Evolutionary conservation across 2,888 invertebrate genomes (phyloP), one percentile per base, ranked within the genome.

Genomic region (Unio pictorum): DNA sequence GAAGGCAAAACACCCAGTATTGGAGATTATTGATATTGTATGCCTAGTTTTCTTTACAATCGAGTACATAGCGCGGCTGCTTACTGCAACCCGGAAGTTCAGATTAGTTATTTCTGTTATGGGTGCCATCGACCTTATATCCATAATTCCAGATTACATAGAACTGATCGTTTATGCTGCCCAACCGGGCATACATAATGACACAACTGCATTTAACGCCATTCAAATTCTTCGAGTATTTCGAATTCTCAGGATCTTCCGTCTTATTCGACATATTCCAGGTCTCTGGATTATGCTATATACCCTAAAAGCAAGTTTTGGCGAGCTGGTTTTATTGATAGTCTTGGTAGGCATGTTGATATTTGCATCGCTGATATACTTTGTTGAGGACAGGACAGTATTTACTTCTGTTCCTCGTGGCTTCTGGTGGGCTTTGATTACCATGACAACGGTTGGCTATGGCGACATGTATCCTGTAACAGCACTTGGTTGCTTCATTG

Each of bases 401-500:
- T 87, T 87, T 67, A 73, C 73, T 8, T 84, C 81, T 69, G 87
- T 88, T 56, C 88, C 87, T 1, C 76, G 81, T 66, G 78, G 81
- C 18, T 86, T 88, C 69, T 88, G 88, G 88, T 88, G 87, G 87
- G 84, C 86, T 1, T 67, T 88, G 4, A 81, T 88, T 34, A 88
- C 88, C 69, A 87, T 88, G 87, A 88, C 88, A 61, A 87, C 88
- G 0, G 87, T 88, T 8, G 88, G 88, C 0, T 88, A 88, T 73
- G 88, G 88, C 0, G 88, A 88, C 65, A 85, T 86, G 81, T 79
- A 81, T 30, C 88, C 88, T 0, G 70, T 61, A 8, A 84, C 84
- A 7, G 61, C 65, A 3, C 63, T 74, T 28, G 87, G 88, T 0
- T 83, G 86, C 66, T 15, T 87, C 20, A 78, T 88, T 18, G 87